A percentile compares a stretch with the other conserved stretches of the same genome.
Evolutionary conservation across 2,113 vertebrate species (phyloP).

Genomic region (Struthidea cinerea): DNA sequence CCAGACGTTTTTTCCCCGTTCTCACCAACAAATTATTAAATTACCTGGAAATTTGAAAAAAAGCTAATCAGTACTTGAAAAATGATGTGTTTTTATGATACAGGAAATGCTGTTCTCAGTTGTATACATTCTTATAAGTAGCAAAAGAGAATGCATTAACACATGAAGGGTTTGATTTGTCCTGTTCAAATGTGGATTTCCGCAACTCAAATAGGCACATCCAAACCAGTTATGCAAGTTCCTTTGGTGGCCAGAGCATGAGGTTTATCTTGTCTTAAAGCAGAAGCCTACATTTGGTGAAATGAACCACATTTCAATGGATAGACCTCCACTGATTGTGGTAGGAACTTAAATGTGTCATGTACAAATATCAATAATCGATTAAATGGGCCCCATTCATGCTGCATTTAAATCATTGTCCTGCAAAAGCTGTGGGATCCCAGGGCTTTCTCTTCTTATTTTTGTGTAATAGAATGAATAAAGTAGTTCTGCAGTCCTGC

Average conservation of each 20-base stretch:
- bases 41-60: neutral
- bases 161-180: neutral
- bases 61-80: neutral
- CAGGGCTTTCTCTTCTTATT: neutral
- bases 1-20: neutral
- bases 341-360: neutral
- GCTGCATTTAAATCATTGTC: neutral
- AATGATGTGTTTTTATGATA: neutral
- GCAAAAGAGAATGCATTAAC: neutral
- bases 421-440: neutral
- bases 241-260: neutral
- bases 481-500: neutral
- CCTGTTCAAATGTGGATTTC: neutral
- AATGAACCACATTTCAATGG: neutral
- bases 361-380: neutral
- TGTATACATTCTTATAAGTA: neutral
- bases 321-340: neutral
- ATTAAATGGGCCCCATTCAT: neutral
- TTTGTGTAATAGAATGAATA: neutral
- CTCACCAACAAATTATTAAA: neutral
- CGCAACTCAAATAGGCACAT: rapidly evolving
- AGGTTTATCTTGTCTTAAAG: neutral
- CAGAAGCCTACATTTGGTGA: neutral
- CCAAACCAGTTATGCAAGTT: neutral
- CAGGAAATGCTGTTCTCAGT: neutral